A percentile compares a stretch with the other conserved stretches of the same genome.
These are phyloP conservation scores for Luperina nickerlii DNA, from an alignment of 2,888 invertebrate genomes.

Conservation along the genomic window DNA sequence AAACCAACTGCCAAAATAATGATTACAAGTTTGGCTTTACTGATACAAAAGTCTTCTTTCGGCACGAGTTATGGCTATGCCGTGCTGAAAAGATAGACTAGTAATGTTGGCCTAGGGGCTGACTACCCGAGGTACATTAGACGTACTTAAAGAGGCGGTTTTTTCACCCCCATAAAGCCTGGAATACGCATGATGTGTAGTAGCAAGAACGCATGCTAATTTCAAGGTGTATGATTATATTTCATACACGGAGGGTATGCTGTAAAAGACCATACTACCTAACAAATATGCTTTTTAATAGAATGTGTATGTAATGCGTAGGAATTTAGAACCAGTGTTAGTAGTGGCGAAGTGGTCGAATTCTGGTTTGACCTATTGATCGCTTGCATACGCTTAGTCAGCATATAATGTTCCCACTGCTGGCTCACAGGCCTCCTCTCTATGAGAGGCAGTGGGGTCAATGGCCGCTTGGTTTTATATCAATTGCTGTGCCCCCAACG, in stretches of 20 bases:
- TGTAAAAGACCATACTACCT: background rate
- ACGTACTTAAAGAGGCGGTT: too few species aligned
- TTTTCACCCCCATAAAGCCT: background rate
- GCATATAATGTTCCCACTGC: too few species aligned
- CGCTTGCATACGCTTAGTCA: background rate
- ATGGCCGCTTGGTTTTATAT: background rate
- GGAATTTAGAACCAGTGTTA: background rate
- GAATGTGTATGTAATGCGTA: constrained; percentile 5
- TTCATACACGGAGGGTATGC: background rate
- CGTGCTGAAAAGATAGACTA: background rate
- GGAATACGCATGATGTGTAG: background rate
- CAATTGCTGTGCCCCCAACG: background rate
- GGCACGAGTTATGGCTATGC: background rate
- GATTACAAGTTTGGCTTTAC: constrained; percentile 15
- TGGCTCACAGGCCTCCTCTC: too few species aligned
- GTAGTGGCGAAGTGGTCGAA: background rate
- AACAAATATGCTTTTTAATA: background rate
- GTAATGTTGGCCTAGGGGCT: background rate
- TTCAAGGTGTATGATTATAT: background rate
- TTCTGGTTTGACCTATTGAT: background rate
- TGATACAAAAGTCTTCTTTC: constrained; percentile 1
- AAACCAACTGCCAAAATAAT: constrained; percentile 47
- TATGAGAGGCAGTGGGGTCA: too few species aligned
- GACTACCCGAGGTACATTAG: background rate
- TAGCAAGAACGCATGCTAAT: background rate